Conservation (phyloP, 2,113 vertebrate species). For the Phylloscopus trochilus region DNA sequence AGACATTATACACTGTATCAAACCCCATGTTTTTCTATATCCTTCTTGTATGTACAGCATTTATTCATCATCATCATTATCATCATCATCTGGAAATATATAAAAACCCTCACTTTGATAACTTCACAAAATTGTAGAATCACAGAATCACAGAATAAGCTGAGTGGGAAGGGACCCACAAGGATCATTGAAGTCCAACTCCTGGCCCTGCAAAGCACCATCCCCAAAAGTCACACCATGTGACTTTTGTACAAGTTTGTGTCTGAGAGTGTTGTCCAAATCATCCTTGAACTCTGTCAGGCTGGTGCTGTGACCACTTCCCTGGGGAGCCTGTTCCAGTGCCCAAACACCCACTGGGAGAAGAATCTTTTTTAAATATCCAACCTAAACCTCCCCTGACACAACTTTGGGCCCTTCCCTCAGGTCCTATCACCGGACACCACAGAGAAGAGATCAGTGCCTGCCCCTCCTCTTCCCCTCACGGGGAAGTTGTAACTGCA, state of each 20-base stretch:
- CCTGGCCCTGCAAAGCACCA: not conserved
- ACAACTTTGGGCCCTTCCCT: not conserved
- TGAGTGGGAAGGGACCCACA: not conserved
- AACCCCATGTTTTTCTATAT: not conserved
- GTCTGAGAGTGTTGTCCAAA: not conserved
- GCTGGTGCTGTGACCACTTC: not conserved
- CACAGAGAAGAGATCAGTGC: not conserved
- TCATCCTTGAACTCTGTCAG: not conserved
- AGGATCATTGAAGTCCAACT: not conserved
- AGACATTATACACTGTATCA: not conserved
- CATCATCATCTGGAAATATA: not conserved
- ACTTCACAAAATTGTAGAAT: not conserved
- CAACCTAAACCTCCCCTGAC: not conserved
- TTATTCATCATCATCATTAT: not conserved
- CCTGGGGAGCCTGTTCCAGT: not conserved
- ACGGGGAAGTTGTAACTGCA: rapidly evolving
- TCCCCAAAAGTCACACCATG: not conserved
- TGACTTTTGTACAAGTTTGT: too few relatives aligned
- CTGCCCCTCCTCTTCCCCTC: not conserved
- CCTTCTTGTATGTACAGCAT: not conserved
- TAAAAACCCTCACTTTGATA: rapidly evolving
- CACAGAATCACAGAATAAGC: not conserved
- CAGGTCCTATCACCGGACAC: rapidly evolving
- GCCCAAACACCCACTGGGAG: rapidly evolving
- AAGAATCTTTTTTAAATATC: not conserved